These are phyloP conservation scores for Melanocharis versteri DNA, from an alignment of 2,113 vertebrate genomes.

Conservation along the genomic window DNA sequence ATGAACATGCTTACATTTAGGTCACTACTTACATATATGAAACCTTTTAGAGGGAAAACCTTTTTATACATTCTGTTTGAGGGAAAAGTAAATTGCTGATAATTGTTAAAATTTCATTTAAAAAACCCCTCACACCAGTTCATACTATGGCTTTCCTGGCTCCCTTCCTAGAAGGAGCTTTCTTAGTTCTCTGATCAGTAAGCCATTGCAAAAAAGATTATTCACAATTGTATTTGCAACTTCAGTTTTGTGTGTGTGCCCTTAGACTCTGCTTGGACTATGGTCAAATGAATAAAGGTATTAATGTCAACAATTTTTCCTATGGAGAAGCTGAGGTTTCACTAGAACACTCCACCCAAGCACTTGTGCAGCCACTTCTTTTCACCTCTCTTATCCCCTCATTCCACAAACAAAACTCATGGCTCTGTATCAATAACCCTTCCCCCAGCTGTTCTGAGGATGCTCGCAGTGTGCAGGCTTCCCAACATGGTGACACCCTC, in stretches of 20 bases:
- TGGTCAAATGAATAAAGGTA: not conserved
- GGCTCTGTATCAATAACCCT: not conserved
- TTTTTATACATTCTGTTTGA: not conserved
- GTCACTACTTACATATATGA: not conserved
- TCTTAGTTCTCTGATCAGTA: not conserved
- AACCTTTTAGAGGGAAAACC: not conserved
- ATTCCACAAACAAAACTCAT: not conserved
- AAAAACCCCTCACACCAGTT: fast-evolving
- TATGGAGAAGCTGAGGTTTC: not conserved
- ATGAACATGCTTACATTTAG: not conserved
- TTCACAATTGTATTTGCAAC: not conserved
- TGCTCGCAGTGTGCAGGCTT: not conserved
- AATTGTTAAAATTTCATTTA: not conserved
- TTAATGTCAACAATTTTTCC: not conserved
- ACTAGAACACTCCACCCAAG: not conserved
- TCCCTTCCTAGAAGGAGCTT: not conserved
- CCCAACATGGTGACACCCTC: not conserved
- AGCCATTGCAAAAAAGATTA: not conserved
- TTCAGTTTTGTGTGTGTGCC: not conserved
- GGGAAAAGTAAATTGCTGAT: not conserved
- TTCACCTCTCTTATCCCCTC: not conserved
- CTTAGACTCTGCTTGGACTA: not conserved
- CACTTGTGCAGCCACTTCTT: not conserved
- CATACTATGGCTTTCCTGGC: not conserved
- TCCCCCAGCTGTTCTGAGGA: not conserved